These are phyloP conservation scores for Cantharis lateralis DNA, from an alignment of 2,888 invertebrate genomes.

Conservation along the genomic window DNA sequence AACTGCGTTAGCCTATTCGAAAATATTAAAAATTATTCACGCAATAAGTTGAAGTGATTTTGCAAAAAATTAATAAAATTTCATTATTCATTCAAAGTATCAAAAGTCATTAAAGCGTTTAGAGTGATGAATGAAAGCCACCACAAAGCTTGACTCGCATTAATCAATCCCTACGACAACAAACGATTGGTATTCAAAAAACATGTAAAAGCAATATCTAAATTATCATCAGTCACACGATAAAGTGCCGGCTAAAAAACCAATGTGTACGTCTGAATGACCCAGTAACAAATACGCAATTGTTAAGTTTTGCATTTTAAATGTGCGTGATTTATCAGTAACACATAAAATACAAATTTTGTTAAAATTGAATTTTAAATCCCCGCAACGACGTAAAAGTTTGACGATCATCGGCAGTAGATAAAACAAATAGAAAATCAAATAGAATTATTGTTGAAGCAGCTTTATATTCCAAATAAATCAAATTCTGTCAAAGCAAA, in stretches of 20 bases:
- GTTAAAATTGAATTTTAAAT: not conserved
- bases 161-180: not conserved
- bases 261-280: not conserved
- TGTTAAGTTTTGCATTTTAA: not conserved
- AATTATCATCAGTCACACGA: not conserved
- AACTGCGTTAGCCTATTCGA: too few species aligned
- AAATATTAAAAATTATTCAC: not conserved
- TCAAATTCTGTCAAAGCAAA: not conserved
- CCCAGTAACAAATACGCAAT: not conserved
- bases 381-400: not conserved
- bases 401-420: not conserved
- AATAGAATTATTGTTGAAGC: not conserved
- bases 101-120: not conserved
- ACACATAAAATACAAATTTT: not conserved
- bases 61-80: not conserved
- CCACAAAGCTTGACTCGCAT: not conserved
- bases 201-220: not conserved
- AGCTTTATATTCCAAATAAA: not conserved
- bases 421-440: not conserved
- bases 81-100: not conserved
- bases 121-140: not conserved
- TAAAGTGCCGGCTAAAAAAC: not conserved
- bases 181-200: not conserved
- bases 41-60: not conserved
- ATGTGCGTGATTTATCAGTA: not conserved